Evolutionary conservation across 2,888 invertebrate species (phyloP), one percentile per base, ranked within the genome.

Genomic region (Iselma pallidipennis): DNA sequence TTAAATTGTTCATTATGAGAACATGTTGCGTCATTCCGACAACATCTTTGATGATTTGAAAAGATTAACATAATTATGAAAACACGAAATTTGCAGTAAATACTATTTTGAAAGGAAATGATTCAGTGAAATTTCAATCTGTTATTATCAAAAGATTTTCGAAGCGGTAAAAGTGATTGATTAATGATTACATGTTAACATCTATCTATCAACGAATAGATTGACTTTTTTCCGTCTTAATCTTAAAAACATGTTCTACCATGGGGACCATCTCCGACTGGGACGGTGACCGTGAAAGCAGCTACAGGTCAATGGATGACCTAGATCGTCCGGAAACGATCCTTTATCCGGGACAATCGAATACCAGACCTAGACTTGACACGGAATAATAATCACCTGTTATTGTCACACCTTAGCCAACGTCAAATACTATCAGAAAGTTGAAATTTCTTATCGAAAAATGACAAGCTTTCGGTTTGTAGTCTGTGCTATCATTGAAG

Each of bases 201-300:
- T n/a, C n/a, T n/a, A n/a, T n/a, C n/a, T n/a, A n/a, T n/a, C n/a
- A n/a, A n/a, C n/a, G n/a, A n/a, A n/a, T 33, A 33, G 31, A 33
- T 14, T 9, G 37, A 37, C n/a, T n/a, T n/a, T n/a, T n/a, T n/a
- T n/a, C n/a, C n/a, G n/a, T n/a, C n/a, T n/a, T 37, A 37, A 14
- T 16, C 14, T 37, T 16, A 37, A n/a, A 51, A 45, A 49, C 55
- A 52, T 25, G 49, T 45, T 26, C 26, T 53, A 56, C 33, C 23
- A 60, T 33, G 51, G 59, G 55, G 67, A 67, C 57, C 70, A 73
- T 67, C 72, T 72, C 71, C 70, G 73, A 68, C 66, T 72, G 55
- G 59, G 55, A 37, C 50, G 63, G 66, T 75, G 76, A 75, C 75
- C 76, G 76, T 74, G 74, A 77, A 76, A 74, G 74, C 71, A 64